These are phyloP conservation scores for Pelobates cultripes DNA, from an alignment of 2,797 vertebrate species.

Conservation along the genomic window DNA sequence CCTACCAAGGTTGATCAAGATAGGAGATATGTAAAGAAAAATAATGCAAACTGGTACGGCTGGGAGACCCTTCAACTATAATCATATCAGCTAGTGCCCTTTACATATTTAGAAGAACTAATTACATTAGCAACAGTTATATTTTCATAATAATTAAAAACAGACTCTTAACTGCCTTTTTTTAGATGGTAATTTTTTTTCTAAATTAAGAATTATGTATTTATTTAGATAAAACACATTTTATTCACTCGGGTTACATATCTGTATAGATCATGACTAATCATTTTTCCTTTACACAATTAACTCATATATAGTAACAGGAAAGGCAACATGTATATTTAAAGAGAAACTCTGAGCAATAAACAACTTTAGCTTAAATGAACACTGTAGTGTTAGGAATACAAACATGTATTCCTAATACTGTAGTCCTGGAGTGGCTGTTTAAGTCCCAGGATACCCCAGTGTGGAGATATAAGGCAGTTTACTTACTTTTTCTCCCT, in stretches of 20 bases:
- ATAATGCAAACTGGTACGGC: conserved; percentile 62
- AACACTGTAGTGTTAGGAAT: no score
- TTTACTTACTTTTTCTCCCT: no score
- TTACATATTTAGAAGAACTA: conserved; percentile 59
- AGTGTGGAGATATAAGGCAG: no score
- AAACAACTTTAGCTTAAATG: no score
- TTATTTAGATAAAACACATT: neutral
- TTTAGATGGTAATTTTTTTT: conserved; percentile 58
- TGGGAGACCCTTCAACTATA: conserved; percentile 66
- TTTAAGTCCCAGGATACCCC: no score
- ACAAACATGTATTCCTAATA: no score
- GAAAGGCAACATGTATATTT: no score
- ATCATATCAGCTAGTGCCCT: conserved; percentile 68
- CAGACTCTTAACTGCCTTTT: conserved; percentile 56
- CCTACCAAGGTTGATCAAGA: conserved; percentile 72
- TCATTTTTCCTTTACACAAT: neutral
- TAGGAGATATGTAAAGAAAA: conserved; percentile 68
- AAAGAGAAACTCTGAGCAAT: no score
- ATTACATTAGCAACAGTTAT: conserved; percentile 57
- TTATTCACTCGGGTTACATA: neutral
- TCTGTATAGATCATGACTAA: neutral
- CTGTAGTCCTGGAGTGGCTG: no score
- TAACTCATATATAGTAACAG: no score
- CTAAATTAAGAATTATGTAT: conserved; percentile 43
- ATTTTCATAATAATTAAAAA: conserved; percentile 58